Evolutionary conservation across 1,140 invertebrate species (phyloP), one percentile per base, ranked within the genome.

Genomic region (Drosophila nasuta): DNA sequence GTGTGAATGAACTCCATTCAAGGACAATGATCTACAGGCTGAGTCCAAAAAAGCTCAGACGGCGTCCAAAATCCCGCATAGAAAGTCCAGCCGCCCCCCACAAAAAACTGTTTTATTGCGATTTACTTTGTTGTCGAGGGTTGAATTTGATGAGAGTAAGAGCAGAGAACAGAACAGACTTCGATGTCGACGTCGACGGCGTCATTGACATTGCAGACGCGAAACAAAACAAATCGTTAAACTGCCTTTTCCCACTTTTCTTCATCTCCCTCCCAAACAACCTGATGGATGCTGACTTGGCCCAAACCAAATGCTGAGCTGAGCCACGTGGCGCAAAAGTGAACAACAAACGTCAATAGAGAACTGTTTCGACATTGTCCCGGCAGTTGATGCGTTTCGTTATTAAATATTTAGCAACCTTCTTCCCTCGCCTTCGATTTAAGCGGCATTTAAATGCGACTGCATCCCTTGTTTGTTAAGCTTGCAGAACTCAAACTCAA

Each of bases 141-240:
- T 88, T 88, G 83, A 73, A 82, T 78, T 88, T 88, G 78, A 87
- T 79, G 77, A 77, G 77, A 75, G 80, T 79, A 73, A 77, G 77
- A 75, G 80, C 83, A 74, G 75, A 77, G 59, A 49, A 68, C 38
- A 77, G 59, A 54, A 68, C 38, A n/a, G 30, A 35, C 48, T 17
- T 15, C 58, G 72, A 48, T 43, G 41, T 8, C 38, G 68, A 28
- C 28, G 54, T 38, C 56, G 78, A n/a, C 79, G 80, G 70, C 83
- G 80, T 88, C 83, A 88, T 88, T 88, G 83, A 88, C 83, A 88
- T 88, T 88, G 83, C 83, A 79, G 75, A 75, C 52, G 49, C 56
- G 48, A 76, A 86, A 87, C 82, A 87, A 87, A 87, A 87, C 82
- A 87, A 87, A 87, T 87, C 82, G 83, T 87, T 71, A 82, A 86